Evolutionary conservation across 2,113 vertebrate genomes (phyloP), one percentile per base, ranked within the genome.

Genomic region (Rhodinocichla rosea): DNA sequence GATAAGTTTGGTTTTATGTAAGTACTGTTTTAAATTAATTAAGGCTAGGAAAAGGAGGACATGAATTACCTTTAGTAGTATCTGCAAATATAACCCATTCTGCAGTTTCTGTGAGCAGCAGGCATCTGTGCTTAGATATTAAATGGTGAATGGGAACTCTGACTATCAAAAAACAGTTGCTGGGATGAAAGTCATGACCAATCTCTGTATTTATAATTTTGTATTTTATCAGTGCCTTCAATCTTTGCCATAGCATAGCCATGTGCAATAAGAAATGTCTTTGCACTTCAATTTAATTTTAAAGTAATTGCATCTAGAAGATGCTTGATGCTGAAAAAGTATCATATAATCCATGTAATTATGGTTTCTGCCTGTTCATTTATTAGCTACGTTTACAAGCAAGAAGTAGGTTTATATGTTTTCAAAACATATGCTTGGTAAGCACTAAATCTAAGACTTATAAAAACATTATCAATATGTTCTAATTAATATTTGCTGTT

Each of bases 401-500:
- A 88, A 86, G 94, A 95, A 47, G 26, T 35, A 65, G 50, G 40
- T 57, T 90, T 96, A 83, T 84, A 83, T 95, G 95, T 92, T 93
- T 79, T 92, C 79, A 82, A 87, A 94, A 92, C 85, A 86, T 37
- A 59, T 94, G 83, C 93, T 90, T 55, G 37, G 75, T 77, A 92
- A 87, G 89, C 87, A 77, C 65, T 95, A 95, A 91, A 96, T 97
- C 92, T 94, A 96, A 96, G 70, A 92, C 88, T 94, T 97, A 78
- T 53, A 94, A 95, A 96, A 97, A 95, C 85, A 95, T 97, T 97
- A 97, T 95, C 97, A 97, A 95, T 98, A 97, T 96, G 92, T 98
- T 97, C 91, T 97, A 97, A 97, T 98, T 98, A 98, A 97, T 98
- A 98, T 98, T 97, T 98, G 89, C 80, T 97, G 75, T 97, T 97